Percentiles rank a stretch among this genome's conserved stretches.
Evolutionary conservation across 2,113 vertebrate genomes (phyloP).

Genomic region (Kryptolebias marmoratus): DNA sequence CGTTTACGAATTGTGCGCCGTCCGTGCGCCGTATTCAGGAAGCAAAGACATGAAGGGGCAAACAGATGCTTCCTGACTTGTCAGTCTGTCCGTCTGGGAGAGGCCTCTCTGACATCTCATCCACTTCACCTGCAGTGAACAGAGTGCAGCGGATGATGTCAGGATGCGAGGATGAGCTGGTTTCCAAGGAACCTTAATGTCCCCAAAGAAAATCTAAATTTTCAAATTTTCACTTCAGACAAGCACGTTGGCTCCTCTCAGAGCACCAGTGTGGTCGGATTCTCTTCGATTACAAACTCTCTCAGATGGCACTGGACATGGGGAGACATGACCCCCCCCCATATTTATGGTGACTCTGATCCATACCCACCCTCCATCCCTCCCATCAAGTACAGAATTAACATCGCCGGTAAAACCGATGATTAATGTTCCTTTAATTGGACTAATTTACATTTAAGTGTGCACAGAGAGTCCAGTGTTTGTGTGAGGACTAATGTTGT

Average conservation of each 20-base stretch:
- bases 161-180: slow-evolving; percentile 29
- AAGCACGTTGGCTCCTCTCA: slow-evolving; percentile 13
- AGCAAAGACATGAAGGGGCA: slow-evolving; percentile 27
- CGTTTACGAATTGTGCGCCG: slow-evolving; percentile 29
- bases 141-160: slow-evolving; percentile 22
- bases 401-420: too few relatives aligned
- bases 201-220: not conserved
- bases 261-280: slow-evolving; percentile 10
- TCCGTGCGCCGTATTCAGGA: slow-evolving; percentile 22
- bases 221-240: slow-evolving; percentile 1
- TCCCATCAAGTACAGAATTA: too few relatives aligned
- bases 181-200: slow-evolving; percentile 24
- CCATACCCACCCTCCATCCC: too few relatives aligned
- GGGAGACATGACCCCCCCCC: too few relatives aligned
- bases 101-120: slow-evolving; percentile 36
- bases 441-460: too few relatives aligned
- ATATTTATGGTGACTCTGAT: too few relatives aligned
- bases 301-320: too few relatives aligned
- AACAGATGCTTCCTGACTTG: slow-evolving; percentile 35
- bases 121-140: slow-evolving; percentile 10
- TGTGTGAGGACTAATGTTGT: too few relatives aligned
- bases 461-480: too few relatives aligned
- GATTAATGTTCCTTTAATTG: too few relatives aligned
- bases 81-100: slow-evolving; percentile 34
- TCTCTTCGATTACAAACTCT: not conserved